Percentiles rank a stretch among this genome's conserved stretches.
Evolutionary conservation across 2,113 vertebrate genomes (phyloP).

Genomic region (Calonectris borealis): DNA sequence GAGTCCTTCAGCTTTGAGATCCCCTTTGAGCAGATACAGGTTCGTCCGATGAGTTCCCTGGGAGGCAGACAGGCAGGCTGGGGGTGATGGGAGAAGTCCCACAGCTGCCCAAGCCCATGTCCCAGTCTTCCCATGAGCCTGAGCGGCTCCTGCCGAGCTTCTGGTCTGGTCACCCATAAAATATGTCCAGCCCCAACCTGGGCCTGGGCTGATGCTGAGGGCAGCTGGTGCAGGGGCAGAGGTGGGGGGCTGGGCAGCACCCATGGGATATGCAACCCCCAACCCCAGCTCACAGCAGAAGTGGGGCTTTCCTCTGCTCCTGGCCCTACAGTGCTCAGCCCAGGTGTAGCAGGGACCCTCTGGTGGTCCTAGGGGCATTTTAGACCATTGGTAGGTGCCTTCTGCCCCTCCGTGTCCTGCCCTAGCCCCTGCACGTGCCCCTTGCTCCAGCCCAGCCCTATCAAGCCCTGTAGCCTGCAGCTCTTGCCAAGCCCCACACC

Average conservation of each 20-base stretch:
- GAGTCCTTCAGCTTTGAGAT: slow-evolving; percentile 99
- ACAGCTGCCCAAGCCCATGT: background rate
- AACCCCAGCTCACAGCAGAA: background rate
- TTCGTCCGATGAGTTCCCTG: slow-evolving; percentile 7
- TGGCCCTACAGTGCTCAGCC: background rate
- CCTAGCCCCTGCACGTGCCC: background rate
- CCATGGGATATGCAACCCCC: background rate
- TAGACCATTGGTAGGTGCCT: background rate
- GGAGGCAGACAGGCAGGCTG: background rate
- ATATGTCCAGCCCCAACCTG: background rate
- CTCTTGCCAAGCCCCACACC: background rate
- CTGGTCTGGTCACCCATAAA: background rate
- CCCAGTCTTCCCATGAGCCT: background rate
- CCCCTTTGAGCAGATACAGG: slow-evolving; percentile 97
- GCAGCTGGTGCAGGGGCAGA: background rate
- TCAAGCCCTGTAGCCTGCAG: background rate
- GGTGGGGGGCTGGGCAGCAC: background rate
- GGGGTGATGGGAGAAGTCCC: background rate
- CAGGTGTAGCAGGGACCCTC: background rate
- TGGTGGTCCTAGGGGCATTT: background rate
- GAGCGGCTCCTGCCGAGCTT: background rate
- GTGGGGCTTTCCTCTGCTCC: background rate
- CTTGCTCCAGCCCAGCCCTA: background rate
- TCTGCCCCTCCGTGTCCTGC: background rate
- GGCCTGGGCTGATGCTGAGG: background rate